Evolutionary conservation across 1,140 invertebrate genomes (phyloP), one percentile per base, ranked within the genome.

Genomic region (Macrobrachium nipponense): DNA sequence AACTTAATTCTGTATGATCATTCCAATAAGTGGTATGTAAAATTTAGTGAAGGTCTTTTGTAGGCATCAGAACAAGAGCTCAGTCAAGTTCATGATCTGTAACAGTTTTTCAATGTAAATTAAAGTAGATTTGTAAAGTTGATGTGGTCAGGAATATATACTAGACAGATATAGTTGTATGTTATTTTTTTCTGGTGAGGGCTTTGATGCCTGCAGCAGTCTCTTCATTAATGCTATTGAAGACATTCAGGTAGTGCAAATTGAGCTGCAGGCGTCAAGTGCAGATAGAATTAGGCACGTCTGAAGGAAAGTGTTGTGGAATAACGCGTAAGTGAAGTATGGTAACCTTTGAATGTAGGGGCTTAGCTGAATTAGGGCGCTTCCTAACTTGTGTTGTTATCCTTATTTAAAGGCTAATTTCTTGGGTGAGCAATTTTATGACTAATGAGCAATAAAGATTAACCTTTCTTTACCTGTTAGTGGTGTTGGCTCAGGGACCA

Each of bases 401-500:
- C 79, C n/a, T 80, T 70, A 51, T 73, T 73, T 73, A 20, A 20
- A 60, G 61, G 11, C 58, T 59, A 18, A n/a, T 20, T 78, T 58
- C 58, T 20, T 17, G 15, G 23, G 17, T 78, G 43, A 23, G n/a
- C 20, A 60, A 61, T 77, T 23, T 60, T 18, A 58, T 18, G 44
- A 44, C 51, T 58, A 78, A 78, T 58, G 17, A 58, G 76, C 20
- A 73, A 73, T 73, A 18, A 36, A 23, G 27, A 11, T 73, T 73
- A 36, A 73, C 70, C 5, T 36, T 20, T 66, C 60, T 68, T 58
- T 58, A n/a, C 66, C 51, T 66, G 60, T 62, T 80, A 76, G 79
- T 80, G 79, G 61, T 62, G 83, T 86, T 86, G 83, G 83, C 83
- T 86, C 83, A 86, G 83, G 83, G 83, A 86, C 83, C 83, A 86